Conservation (phyloP, 2,797 vertebrate genomes). For the Taeniopygia guttata region DNA sequence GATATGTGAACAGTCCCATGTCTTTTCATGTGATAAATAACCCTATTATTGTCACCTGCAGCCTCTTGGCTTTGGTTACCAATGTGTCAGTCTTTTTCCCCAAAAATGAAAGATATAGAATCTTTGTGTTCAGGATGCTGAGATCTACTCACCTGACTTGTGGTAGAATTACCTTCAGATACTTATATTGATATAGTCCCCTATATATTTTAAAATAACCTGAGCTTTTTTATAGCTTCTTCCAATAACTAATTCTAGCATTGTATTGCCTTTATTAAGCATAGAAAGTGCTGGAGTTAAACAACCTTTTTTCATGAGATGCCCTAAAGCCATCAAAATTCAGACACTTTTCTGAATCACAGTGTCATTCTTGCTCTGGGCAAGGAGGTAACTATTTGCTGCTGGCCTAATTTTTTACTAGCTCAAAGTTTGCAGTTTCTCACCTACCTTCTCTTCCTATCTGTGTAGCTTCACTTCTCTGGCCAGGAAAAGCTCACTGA, state of each 20-base stretch:
- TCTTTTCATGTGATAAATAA: neutral
- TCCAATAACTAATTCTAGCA: neutral
- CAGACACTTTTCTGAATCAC: neutral
- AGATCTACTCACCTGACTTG: neutral
- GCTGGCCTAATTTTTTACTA: neutral
- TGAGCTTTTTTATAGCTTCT: neutral
- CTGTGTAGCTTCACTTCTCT: neutral
- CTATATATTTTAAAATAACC: neutral
- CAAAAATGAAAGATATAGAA: neutral
- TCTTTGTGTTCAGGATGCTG: neutral
- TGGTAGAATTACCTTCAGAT: neutral
- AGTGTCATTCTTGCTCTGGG: neutral
- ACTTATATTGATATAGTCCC: neutral
- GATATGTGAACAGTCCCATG: neutral
- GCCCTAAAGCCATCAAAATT: neutral
- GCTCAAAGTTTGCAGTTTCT: neutral
- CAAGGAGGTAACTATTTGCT: neutral
- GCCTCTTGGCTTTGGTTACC: neutral
- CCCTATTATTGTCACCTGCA: neutral
- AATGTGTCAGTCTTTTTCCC: too few species aligned
- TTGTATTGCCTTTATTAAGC: neutral
- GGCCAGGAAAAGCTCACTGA: neutral
- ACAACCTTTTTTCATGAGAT: neutral
- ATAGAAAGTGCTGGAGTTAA: neutral
- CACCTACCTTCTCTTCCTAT: neutral